These are phyloP conservation scores for Halcyon leucocephala DNA, from an alignment of 2,797 vertebrate genomes.

Conservation along the genomic window DNA sequence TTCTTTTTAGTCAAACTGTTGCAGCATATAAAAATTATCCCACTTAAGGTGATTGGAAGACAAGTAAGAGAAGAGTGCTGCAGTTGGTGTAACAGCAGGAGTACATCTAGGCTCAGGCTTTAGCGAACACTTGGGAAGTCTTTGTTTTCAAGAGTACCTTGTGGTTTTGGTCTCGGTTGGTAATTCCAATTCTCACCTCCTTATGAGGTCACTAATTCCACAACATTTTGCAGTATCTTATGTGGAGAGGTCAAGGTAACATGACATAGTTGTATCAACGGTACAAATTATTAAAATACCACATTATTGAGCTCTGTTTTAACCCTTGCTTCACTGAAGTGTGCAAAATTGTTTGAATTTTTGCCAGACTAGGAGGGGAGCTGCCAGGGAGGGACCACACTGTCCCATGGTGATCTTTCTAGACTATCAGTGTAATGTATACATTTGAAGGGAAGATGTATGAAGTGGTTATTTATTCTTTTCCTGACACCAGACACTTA, in stretches of 20 bases:
- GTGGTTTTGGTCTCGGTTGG: not conserved
- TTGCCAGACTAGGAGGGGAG: not conserved
- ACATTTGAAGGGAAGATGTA: not conserved
- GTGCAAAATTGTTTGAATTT: not conserved
- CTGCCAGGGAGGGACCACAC: not conserved
- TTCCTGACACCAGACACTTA: not conserved
- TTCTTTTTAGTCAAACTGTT: not conserved
- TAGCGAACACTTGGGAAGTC: not conserved
- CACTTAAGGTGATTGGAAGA: not conserved
- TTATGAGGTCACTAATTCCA: not conserved
- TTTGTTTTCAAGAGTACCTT: not conserved
- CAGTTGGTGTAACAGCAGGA: not conserved
- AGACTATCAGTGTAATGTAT: not conserved
- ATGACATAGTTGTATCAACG: not conserved
- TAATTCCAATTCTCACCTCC: not conserved
- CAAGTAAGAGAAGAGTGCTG: not conserved
- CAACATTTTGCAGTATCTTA: not conserved
- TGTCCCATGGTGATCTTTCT: not conserved
- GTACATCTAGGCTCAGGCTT: not conserved
- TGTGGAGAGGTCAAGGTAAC: not conserved
- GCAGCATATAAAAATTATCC: not conserved
- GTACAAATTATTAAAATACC: not conserved
- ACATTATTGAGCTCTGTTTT: not conserved
- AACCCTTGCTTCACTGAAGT: not conserved
- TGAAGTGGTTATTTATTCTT: not conserved